Evolutionary conservation across 2,888 invertebrate genomes (phyloP).

Genomic region (Andrena dorsata): DNA sequence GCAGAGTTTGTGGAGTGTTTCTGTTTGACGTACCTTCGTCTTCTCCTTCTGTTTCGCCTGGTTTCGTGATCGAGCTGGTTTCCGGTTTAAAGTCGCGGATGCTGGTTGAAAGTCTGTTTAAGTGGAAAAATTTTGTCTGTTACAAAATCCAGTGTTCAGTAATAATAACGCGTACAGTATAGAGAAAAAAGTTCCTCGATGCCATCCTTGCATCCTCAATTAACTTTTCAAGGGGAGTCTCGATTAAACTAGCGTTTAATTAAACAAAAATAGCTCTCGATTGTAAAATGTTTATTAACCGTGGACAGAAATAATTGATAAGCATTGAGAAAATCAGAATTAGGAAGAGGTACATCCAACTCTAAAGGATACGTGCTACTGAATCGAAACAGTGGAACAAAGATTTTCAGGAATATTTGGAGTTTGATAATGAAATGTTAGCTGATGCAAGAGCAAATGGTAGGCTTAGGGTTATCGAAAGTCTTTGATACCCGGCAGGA

Average conservation of each 20-base stretch:
- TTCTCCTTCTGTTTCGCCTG: neutral
- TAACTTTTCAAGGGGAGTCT: neutral
- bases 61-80: neutral
- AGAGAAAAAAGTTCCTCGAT: neutral
- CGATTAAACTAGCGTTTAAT: neutral
- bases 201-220: neutral
- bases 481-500: slow-evolving; percentile 1
- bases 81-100: neutral
- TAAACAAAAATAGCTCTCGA: neutral
- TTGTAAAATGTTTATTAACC: too few species aligned
- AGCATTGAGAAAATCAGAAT: too few species aligned
- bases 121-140: neutral
- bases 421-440: neutral
- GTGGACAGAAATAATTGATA: too few species aligned
- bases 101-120: neutral
- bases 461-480: slow-evolving; percentile 21
- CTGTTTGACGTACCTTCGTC: neutral
- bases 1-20: neutral
- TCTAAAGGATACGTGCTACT: neutral
- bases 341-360: neutral
- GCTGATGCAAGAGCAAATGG: slow-evolving; percentile 5
- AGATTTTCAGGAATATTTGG: neutral
- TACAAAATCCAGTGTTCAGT: neutral
- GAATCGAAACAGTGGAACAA: neutral
- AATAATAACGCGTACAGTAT: neutral